Conservation (phyloP, 2,888 invertebrate genomes). For the Acanthoscelides obtectus region DNA sequence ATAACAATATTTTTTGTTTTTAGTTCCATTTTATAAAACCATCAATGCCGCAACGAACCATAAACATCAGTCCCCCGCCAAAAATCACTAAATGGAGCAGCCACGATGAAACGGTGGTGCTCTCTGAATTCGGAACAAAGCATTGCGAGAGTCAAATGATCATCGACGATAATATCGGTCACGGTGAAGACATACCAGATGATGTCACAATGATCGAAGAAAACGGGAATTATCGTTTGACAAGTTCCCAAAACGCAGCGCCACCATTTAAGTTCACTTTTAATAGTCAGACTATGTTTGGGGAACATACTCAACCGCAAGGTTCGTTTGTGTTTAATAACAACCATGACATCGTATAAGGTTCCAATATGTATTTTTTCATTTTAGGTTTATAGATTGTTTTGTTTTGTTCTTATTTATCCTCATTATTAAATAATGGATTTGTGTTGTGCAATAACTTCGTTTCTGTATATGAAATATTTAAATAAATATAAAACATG, state of each 20-base stretch:
- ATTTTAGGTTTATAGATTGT: no score
- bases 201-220: neutral
- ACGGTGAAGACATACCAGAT: neutral
- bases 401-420: no score
- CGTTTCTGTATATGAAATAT: no score
- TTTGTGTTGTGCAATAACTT: no score
- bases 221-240: neutral
- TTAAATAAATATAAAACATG: no score
- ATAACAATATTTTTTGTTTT: no score
- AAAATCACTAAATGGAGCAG: neutral
- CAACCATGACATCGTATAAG: neutral
- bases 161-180: neutral
- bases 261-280: neutral
- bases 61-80: neutral
- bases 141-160: neutral
- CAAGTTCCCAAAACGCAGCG: neutral
- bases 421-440: no score
- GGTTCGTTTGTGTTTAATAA: neutral
- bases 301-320: neutral
- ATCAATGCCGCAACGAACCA: neutral
- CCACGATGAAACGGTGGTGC: neutral
- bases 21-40: neutral
- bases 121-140: neutral
- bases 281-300: neutral
- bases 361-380: neutral